These are phyloP conservation scores for Fistularia tabacaria DNA, from an alignment of 2,797 vertebrate genomes.

Conservation along the genomic window DNA sequence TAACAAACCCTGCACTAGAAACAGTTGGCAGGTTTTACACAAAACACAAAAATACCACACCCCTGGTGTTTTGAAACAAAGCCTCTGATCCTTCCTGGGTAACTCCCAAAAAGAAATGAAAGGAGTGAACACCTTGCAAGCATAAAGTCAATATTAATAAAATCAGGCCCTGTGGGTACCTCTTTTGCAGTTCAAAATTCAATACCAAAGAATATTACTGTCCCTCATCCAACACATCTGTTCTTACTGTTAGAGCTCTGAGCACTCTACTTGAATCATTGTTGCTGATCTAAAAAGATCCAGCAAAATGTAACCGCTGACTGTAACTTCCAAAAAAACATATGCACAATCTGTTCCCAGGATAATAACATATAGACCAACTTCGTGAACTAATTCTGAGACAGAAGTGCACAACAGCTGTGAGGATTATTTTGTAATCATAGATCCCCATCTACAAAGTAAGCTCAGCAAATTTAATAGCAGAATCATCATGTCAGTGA, in stretches of 20 bases:
- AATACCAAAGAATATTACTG: constrained; percentile 18
- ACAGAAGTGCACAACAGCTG: constrained; percentile 17
- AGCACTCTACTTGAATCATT: no score
- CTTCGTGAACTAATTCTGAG: constrained; percentile 17
- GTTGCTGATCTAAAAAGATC: no score
- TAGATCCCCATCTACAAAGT: no score
- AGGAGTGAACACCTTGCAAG: constrained; percentile 29
- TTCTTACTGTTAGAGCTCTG: neutral
- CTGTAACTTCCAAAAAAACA: constrained; percentile 38
- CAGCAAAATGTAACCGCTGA: no score
- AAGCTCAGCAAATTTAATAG: constrained; percentile 22
- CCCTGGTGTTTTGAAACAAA: constrained; percentile 43
- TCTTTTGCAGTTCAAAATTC: constrained; percentile 34
- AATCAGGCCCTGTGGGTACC: constrained; percentile 61
- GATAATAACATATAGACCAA: constrained; percentile 21
- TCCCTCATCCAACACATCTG: constrained; percentile 13
- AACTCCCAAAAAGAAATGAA: constrained; percentile 8
- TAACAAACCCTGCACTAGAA: neutral
- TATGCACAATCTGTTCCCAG: constrained; percentile 32
- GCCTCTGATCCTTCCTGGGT: constrained; percentile 33
- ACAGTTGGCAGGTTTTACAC: constrained; percentile 23
- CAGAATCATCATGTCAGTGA: constrained; percentile 14
- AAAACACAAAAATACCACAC: constrained; percentile 39
- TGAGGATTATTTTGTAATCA: neutral
- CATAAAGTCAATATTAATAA: constrained; percentile 29